Evolutionary conservation across 2,888 invertebrate genomes (phyloP), one percentile per base, ranked within the genome.

Genomic region (Idaea biselata): DNA sequence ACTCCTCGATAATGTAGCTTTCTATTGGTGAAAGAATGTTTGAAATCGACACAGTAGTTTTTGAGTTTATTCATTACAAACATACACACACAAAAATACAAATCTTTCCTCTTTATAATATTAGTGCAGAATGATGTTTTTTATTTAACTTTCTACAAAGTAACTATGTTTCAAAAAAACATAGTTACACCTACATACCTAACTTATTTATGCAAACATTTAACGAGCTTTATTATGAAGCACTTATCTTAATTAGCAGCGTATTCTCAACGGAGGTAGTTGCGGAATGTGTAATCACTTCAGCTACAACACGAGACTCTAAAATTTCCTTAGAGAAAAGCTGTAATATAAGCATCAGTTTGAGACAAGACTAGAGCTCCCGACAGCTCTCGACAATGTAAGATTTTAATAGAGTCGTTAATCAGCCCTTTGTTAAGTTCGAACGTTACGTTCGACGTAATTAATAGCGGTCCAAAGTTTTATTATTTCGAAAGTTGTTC

Each of bases 401-500:
- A 55, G 55, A 55, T 55, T 62, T 62, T 62, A 68, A 69, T 69
- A 60, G 63, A 66, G 65, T 64, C 63, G 60, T 69, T 69, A 63
- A 66, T 69, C 67, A 68, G 58, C 63, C 68, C 64, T 64, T 71
- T 68, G 68, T 68, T 65, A 61, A 66, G 63, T 71, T 63, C 63
- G 66, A 65, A 61, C 64, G 60, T 58, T 61, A 58, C 55, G 62
- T 71, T 60, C 68, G 63, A 70, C 67, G 69, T 72, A 73, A 78
- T 76, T 72, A 73, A 78, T 76, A 66, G 63, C 58, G n/a, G 53
- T 54, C 60, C 66, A 32, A 67, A 76, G 71, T 73, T 66, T 69
- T 74, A 74, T 77, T 73, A 71, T 73, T 73, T 72, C 60, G 61
- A 70, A 78, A 73, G 68, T 71, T 67, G 66, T 62, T 66, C 63